Evolutionary conservation across 2,797 vertebrate genomes (phyloP).

Genomic region (Rhynchotus rufescens): DNA sequence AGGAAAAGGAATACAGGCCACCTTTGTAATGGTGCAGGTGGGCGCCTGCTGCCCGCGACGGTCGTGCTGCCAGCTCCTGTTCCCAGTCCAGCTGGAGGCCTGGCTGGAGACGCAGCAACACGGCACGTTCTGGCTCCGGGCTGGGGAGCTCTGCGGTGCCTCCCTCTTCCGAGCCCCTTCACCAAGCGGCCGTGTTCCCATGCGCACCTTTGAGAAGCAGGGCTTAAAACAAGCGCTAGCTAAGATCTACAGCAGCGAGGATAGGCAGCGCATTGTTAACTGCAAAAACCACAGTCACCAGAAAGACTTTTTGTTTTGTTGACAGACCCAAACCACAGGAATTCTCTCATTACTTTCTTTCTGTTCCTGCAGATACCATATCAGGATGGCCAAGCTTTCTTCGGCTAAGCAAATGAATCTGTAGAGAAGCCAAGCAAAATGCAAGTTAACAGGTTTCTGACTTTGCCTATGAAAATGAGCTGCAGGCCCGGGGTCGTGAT

Average conservation of each 20-base stretch:
- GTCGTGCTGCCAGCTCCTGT: background rate
- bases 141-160: background rate
- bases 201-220: background rate
- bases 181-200: background rate
- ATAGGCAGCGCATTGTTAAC: conserved; percentile 22
- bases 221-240: background rate
- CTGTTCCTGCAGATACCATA: background rate
- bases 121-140: background rate
- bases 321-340: conserved; percentile 54
- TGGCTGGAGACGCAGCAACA: background rate
- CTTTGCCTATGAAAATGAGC: background rate
- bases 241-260: background rate
- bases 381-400: background rate
- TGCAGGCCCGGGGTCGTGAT: background rate
- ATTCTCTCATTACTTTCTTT: conserved; percentile 46
- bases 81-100: too few species aligned
- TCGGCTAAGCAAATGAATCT: conserved; percentile 52
- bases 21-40: background rate
- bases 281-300: conserved; percentile 11
- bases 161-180: background rate
- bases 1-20: background rate
- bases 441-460: background rate
- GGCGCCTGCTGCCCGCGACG: too few species aligned
- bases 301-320: conserved; percentile 48
- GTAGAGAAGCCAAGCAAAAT: conserved; percentile 37